Percentiles rank a stretch among this genome's conserved stretches.
Conservation (phyloP, 2,888 invertebrate species). For the Alsophila aescularia region DNA sequence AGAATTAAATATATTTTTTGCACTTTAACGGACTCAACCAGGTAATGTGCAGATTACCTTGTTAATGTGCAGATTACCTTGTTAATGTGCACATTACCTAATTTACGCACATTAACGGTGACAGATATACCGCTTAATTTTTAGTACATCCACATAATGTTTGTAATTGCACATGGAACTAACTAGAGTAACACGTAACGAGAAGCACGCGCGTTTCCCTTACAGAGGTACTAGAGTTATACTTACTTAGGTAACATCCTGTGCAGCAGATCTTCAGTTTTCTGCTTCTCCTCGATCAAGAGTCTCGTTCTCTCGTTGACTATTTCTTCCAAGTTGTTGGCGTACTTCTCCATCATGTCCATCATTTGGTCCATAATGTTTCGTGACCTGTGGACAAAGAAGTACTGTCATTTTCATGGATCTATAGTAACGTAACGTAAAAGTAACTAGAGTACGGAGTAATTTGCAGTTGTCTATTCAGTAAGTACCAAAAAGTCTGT, state of each 20-base stretch:
- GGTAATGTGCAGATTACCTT: too few relatives aligned
- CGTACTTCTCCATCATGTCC: conserved; percentile 99
- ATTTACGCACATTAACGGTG: too few relatives aligned
- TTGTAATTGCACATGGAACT: conserved; percentile 11
- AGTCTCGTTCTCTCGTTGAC: conserved; percentile 95
- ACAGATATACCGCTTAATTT: too few relatives aligned
- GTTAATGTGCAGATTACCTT: too few relatives aligned
- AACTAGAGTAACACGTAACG: not conserved
- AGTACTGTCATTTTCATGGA: not conserved
- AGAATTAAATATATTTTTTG: too few relatives aligned
- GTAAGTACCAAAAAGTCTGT: too few relatives aligned
- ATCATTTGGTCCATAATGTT: conserved; percentile 99
- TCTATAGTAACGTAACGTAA: too few relatives aligned
- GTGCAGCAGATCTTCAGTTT: conserved; percentile 95
- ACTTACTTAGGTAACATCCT: conserved; percentile 96
- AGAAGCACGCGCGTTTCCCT: too few relatives aligned
- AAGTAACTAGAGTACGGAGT: too few relatives aligned
- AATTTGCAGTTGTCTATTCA: too few relatives aligned
- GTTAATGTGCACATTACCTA: too few relatives aligned
- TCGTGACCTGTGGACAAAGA: conserved; percentile 84
- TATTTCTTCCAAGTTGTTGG: conserved; percentile 96
- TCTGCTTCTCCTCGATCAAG: conserved; percentile 95
- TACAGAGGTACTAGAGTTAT: conserved; percentile 5
- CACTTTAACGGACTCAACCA: too few relatives aligned
- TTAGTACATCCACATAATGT: conserved; percentile 10